A percentile compares a stretch with the other conserved stretches of the same genome.
phyloP scores from a whole-genome alignment of 2,888 invertebrate species.

The Osmoderma eremita region DNA sequence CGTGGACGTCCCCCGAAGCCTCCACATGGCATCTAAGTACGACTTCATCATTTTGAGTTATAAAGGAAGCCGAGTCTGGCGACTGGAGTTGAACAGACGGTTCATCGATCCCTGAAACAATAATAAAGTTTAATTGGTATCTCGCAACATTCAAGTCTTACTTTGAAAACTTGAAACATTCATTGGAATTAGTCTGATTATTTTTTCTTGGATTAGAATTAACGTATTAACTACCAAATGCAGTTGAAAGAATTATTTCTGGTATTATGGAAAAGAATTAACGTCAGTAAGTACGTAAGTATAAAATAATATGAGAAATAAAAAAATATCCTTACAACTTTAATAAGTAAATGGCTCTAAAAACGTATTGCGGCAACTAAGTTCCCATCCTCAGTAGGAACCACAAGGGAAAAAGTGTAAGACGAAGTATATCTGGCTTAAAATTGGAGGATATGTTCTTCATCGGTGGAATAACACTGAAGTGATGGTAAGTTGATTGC shows the following conservation, averaged over 20 bases:
- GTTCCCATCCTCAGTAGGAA: too few species aligned
- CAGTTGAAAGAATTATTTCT: background rate
- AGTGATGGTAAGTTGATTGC: too few species aligned
- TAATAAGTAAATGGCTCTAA: too few species aligned
- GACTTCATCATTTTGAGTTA: slow-evolving; percentile 66
- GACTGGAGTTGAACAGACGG: slow-evolving; percentile 68
- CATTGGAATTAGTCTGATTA: slow-evolving; percentile 37
- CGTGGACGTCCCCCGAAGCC: slow-evolving; percentile 73
- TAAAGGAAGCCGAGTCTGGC: slow-evolving; percentile 66
- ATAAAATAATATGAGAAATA: too few species aligned
- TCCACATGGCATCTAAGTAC: slow-evolving; percentile 73
- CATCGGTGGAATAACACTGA: too few species aligned
- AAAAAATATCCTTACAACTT: too few species aligned
- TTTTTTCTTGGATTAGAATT: background rate
- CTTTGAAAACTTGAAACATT: slow-evolving; percentile 29
- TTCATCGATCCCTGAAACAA: slow-evolving; percentile 70
- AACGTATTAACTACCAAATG: background rate
- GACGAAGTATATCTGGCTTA: too few species aligned
- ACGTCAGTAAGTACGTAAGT: too few species aligned
- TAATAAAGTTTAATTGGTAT: slow-evolving; percentile 9
- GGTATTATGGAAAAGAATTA: too few species aligned
- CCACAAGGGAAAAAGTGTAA: too few species aligned
- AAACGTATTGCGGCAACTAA: too few species aligned
- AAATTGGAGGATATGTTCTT: too few species aligned
- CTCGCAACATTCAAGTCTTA: slow-evolving; percentile 15